Evolutionary conservation across 2,113 vertebrate species (phyloP).

Genomic region (Notothenia rossii): DNA sequence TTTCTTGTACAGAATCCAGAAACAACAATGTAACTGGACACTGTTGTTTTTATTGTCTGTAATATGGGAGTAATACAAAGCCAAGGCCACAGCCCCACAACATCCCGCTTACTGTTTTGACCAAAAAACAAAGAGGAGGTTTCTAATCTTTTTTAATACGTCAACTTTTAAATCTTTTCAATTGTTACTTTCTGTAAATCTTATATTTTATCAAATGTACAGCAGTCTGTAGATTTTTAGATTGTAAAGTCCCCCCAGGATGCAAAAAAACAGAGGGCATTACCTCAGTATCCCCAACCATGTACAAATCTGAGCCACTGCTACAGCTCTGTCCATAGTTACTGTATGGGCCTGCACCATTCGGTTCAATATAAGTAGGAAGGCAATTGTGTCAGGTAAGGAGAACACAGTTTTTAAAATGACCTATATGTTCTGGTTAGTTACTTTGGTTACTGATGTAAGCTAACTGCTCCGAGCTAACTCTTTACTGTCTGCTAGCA

Average conservation of each 20-base stretch:
- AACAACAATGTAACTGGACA: constrained; percentile 17
- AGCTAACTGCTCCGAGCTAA: background rate
- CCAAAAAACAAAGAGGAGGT: background rate
- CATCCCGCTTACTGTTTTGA: background rate
- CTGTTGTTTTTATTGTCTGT: background rate
- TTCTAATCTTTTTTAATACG: background rate
- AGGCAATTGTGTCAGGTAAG: background rate
- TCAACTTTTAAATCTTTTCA: background rate
- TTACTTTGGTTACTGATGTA: background rate
- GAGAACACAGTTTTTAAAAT: background rate
- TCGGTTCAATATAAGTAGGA: background rate
- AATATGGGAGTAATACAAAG: constrained; percentile 6
- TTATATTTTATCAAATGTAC: background rate
- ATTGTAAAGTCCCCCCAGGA: background rate
- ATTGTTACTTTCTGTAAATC: background rate
- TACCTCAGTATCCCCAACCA: background rate
- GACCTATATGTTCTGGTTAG: background rate
- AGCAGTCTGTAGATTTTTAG: background rate
- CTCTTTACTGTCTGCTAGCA: background rate
- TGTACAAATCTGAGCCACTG: constrained; percentile 3
- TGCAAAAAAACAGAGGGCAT: background rate
- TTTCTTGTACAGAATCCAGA: constrained; percentile 2
- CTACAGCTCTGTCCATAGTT: background rate
- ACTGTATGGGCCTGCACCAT: background rate
- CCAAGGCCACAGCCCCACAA: background rate